Base-by-base conservation (phyloP, 2,797 vertebrate genomes). In the Picus viridis region DNA sequence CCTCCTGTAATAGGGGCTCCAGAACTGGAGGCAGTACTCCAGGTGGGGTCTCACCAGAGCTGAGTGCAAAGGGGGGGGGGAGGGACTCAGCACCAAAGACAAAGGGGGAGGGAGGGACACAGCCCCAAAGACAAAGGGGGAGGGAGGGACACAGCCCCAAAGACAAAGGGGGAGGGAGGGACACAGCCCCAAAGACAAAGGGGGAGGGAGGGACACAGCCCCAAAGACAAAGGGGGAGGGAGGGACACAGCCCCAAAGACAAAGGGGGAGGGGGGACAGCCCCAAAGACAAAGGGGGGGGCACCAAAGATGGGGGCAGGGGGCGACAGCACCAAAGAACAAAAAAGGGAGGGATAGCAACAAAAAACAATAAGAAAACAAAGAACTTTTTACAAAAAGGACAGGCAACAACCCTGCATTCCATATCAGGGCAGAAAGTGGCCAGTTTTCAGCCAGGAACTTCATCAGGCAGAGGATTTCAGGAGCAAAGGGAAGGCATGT, bases 401-500 rank as follows among this genome's bases (percentile, higher is more conserved):
- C 2, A 27, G 23, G n/a, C 8, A 65, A 45, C 14, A 57, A 71
- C 18, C 47, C 49, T 22, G n/a, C 16, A 67, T 19, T 26, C 22
- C 58, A 7, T 16, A 54, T 18, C 36, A 63, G 36, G n/a, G 29
- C 49, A 80, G 12, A 54, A 83, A 76, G 32, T 7, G 13, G 32
- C n/a, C 2, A 7, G 7, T 70, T 62, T 79, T 65, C 53, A 62
- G 23, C 34, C 8, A 22, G 12, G 24, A n/a, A 29, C 13, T 67
- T 4, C 3, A 2, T 15, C n/a, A 79, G 69, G 2, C 29, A 67
- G 39, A 78, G 41, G 45, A 74, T 65, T 65, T 61, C 39, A 6
- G 17, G 6, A 26, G 26, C 24, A 20, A 18, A 75, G 58, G 51
- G 7, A n/a, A 51, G 39, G 47, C 45, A 56, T 0, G 0, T 17